Evolutionary conservation across 2,113 vertebrate species (phyloP).

Genomic region (Dipodomys stephensi): DNA sequence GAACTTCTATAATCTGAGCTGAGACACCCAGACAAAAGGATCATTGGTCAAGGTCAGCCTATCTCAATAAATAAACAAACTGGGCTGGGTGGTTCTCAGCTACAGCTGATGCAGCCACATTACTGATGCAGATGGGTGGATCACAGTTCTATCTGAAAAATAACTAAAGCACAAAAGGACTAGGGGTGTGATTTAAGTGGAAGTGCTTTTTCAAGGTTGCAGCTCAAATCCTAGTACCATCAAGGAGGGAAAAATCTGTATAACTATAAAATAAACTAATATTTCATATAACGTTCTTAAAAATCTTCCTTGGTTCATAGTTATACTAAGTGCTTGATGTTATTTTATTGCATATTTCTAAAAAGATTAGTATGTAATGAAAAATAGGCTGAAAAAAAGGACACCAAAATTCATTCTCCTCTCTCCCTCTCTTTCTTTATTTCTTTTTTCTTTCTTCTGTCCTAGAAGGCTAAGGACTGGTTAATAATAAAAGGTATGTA

Average conservation of each 20-base stretch:
- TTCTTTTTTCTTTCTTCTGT: background rate
- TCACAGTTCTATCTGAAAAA: no score
- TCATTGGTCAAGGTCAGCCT: no score
- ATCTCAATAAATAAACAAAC: no score
- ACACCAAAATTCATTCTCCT: background rate
- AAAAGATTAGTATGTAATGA: background rate
- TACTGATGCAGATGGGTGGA: no score
- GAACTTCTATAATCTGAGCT: no score
- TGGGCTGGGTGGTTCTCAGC: no score
- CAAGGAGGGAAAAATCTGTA: background rate
- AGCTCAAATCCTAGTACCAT: no score
- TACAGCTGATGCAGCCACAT: no score
- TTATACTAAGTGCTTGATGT: background rate
- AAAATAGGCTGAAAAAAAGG: slow-evolving; percentile 27
- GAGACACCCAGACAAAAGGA: no score
- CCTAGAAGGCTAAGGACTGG: background rate
- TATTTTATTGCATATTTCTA: background rate
- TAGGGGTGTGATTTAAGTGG: no score
- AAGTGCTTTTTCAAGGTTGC: no score
- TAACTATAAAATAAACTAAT: slow-evolving; percentile 9
- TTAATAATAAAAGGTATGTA: slow-evolving; percentile 11
- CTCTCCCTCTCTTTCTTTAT: background rate
- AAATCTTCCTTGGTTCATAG: background rate
- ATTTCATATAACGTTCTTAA: slow-evolving; percentile 31
- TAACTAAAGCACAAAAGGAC: no score